These are phyloP conservation scores for Piaya cayana DNA, from an alignment of 2,113 vertebrate species.

Conservation along the genomic window DNA sequence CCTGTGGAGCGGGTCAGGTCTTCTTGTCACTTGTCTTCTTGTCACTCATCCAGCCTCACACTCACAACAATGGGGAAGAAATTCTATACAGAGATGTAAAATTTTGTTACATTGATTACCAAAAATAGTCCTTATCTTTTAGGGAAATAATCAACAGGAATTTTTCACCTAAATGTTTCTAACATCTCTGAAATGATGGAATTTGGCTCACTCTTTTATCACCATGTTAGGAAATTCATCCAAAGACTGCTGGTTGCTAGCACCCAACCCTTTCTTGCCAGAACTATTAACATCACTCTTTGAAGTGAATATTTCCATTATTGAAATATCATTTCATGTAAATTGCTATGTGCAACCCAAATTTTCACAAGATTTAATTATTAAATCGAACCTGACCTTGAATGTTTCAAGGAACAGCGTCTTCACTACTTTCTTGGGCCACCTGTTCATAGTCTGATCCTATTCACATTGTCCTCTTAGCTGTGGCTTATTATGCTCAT, in stretches of 20 bases:
- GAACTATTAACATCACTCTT: background rate
- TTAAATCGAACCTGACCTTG: too few species aligned
- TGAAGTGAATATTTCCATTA: background rate
- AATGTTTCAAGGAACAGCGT: too few species aligned
- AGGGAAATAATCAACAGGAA: background rate
- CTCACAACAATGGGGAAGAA: background rate
- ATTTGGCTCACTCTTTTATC: background rate
- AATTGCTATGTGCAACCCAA: background rate
- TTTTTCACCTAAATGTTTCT: background rate
- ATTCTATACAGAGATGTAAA: background rate
- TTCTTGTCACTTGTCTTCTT: too few species aligned
- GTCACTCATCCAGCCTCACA: background rate
- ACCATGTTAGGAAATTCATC: background rate
- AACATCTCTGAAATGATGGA: background rate
- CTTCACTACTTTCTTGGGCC: too few species aligned
- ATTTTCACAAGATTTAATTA: background rate
- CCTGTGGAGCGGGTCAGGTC: too few species aligned
- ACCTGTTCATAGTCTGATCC: background rate
- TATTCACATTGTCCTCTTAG: background rate
- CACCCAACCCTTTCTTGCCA: background rate
- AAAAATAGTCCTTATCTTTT: background rate
- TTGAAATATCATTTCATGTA: background rate
- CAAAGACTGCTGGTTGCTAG: background rate
- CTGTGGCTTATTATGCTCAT: background rate
- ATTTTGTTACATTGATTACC: background rate